Conservation (phyloP, 2,888 invertebrate species). For the Drosophila siamana region DNA sequence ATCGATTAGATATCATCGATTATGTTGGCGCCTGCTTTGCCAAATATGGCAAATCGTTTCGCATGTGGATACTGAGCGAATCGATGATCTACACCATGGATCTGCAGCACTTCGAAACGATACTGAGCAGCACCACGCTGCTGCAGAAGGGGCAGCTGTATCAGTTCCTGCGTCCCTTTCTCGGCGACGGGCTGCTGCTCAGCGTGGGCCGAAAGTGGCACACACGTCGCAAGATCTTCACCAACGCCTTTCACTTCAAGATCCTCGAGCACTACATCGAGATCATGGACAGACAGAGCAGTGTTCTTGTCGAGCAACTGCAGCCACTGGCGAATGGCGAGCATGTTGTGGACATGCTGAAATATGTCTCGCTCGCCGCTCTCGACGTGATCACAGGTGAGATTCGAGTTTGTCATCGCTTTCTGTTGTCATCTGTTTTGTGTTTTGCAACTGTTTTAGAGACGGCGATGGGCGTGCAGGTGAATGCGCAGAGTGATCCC, state of each 20-base stretch:
- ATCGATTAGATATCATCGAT: slow-evolving; percentile 31
- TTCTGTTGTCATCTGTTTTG: neutral
- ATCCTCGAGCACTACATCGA: slow-evolving; percentile 90
- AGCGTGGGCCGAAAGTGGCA: slow-evolving; percentile 87
- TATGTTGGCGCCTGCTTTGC: slow-evolving; percentile 48
- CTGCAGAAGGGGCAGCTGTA: slow-evolving; percentile 79
- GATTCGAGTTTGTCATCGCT: neutral
- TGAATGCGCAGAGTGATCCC: slow-evolving; percentile 87
- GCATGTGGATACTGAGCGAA: slow-evolving; percentile 85
- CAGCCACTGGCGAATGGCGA: slow-evolving; percentile 83
- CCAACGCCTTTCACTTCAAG: slow-evolving; percentile 92
- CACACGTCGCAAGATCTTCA: slow-evolving; percentile 89
- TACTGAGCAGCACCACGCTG: slow-evolving; percentile 74
- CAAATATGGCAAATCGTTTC: slow-evolving; percentile 85
- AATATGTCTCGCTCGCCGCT: slow-evolving; percentile 87
- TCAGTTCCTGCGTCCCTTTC: slow-evolving; percentile 69
- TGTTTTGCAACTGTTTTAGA: slow-evolving; percentile 42
- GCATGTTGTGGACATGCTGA: slow-evolving; percentile 87
- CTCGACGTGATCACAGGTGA: slow-evolving; percentile 86
- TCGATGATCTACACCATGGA: slow-evolving; percentile 84
- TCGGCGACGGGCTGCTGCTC: slow-evolving; percentile 76
- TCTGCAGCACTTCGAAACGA: slow-evolving; percentile 85
- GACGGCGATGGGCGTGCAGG: slow-evolving; percentile 77
- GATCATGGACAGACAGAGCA: slow-evolving; percentile 88
- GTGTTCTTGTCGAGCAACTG: slow-evolving; percentile 87